Evolutionary conservation across 92 coral and sea anemone species (phyloP), one percentile per base, ranked within the genome.

Genomic region (Zoanthus gigantus): DNA sequence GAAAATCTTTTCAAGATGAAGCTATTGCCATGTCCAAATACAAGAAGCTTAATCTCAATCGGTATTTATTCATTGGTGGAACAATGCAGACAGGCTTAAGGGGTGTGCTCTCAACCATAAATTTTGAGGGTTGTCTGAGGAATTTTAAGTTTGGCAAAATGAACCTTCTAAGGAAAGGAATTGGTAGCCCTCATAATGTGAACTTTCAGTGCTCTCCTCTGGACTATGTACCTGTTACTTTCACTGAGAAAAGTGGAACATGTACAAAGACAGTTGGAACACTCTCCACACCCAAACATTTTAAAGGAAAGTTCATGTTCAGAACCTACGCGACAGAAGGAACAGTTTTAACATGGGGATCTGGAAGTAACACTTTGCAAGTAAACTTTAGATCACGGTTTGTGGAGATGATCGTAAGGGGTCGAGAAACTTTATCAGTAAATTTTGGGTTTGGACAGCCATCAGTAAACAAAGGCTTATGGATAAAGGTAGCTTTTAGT

Each of bases 121-220:
- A 85, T 71, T 95, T 95, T 45, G 85, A 76, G 67, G 98, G 98
- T 16, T 95, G 98, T 46, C 46, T 95, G 57, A 84, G 89, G 10
- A 76, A 87, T 6, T 95, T 90, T n/a, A 28, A 0, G 23, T 84
- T 95, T 48, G 78, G 28, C 34, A 8, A 29, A 13, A 8, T n/a
- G 14, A 6, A 79, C 37, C 83, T 79, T 9, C 83, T 79, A 11
- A 79, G 72, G 4, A 79, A 79, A 45, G 66, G 53, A 34, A 2
- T 29, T 15, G 83, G 72, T 12, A 79, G 53, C n/a, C 46, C 5
- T 10, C 71, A 79, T 34, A 56, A 9, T 42, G 83, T 79, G 6
- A 63, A 57, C 2, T 79, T 79, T 79, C 52, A 79, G 72, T 79
- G 83, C 56, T 50, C 83, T 60, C 14, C 53, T 37, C 0, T 79